Conservation (phyloP, 2,113 vertebrate species). For the Neodon shergylaensis region DNA sequence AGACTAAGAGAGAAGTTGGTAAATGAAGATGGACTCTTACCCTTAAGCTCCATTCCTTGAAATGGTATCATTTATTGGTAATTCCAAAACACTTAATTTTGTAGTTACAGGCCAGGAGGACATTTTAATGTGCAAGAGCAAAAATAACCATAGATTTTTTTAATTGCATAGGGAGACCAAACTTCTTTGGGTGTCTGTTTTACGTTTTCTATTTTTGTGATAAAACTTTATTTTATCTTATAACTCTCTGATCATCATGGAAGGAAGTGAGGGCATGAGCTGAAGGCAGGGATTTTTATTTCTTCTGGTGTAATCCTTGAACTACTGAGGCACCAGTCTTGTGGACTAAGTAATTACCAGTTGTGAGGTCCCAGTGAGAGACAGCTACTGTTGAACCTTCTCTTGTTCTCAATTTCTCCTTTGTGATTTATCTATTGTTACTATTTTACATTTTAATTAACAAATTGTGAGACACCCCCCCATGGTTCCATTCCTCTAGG, state of each 20-base stretch:
- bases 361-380: not conserved
- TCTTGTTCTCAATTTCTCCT: not conserved
- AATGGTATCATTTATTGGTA: not conserved
- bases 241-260: not conserved
- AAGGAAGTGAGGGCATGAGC: not conserved
- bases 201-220: not conserved
- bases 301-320: no score
- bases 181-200: not conserved
- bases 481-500: not conserved
- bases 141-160: not conserved
- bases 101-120: not conserved
- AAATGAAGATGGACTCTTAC: not conserved
- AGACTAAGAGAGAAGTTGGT: not conserved
- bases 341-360: no score
- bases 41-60: not conserved
- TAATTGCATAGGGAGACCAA: not conserved
- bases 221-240: not conserved
- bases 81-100: not conserved
- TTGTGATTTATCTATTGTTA: not conserved
- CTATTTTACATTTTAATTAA: not conserved
- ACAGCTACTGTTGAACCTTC: not conserved
- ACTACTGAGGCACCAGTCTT: no score
- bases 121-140: not conserved
- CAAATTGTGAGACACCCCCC: not conserved
- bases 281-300: not conserved